Evolutionary conservation across 2,797 vertebrate species (phyloP), one percentile per base, ranked within the genome.

Genomic region (Dallia pectoralis): DNA sequence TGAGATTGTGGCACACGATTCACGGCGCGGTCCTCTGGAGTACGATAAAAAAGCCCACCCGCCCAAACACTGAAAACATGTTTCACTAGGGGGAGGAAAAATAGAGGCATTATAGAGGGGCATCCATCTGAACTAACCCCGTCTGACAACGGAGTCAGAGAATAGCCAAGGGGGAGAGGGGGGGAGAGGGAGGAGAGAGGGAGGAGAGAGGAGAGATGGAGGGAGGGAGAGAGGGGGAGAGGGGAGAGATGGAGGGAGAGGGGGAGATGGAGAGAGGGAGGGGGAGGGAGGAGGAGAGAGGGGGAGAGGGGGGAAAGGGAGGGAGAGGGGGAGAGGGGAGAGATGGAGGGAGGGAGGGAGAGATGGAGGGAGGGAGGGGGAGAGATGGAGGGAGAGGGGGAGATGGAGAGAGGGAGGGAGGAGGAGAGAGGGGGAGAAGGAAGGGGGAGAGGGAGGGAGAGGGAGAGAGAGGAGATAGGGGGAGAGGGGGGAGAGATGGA

Each of bases 121-220:
- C 84, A 82, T 30, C 66, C 61, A 82, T 76, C 79, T 69, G 81
- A 78, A 83, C 80, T 85, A 85, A 83, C 76, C 51, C 63, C 59
- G 74, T 70, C 78, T 80, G 84, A 83, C 84, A 83, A 80, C 70
- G 72, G 74, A 85, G 76, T 80, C 76, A 77, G 75, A 74, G 51
- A 36, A 65, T 48, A 76, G 79, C 82, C 71, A 72, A 71, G 61
- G 73, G 79, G 36, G 51, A 74, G 67, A 33, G 44, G 25, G 7
- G 30, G 36, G 47, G 65, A 2, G 40, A 25, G 22, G 36, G 47
- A 36, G 6, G 40, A 25, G 22, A 25, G 66, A 47, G 33, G 14
- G 19, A 44, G 66, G 40, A 44, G 40, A 11, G 40, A 12, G 1
- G 64, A 44, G 32, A 1, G 64, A 22, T 9, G 11, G 29, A 22